Base-by-base conservation (phyloP, 2,113 vertebrate genomes). In the Laticauda colubrina region DNA sequence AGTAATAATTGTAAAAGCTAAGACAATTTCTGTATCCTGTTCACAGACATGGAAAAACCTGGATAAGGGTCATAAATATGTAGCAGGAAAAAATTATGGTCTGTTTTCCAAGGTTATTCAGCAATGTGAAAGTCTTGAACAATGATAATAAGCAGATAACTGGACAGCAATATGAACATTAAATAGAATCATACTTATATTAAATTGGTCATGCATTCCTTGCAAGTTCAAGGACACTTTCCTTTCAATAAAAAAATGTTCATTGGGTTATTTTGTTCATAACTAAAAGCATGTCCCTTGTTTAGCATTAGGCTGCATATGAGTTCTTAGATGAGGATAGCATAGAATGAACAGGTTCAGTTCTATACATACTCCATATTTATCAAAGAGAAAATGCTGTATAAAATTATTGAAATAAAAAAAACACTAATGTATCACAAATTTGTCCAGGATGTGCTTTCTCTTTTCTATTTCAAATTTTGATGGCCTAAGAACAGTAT, bases 81-180 rank as follows among this genome's bases (percentile, higher is more conserved):
- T 89, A 88, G 61, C 34, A 88, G 18, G 18, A 43, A 43, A 53
- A 88, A 69, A 64, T 88, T 57, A 39, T 53, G 48, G 48, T 59
- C 75, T 87, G 5, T 69, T 64, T 92, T 92, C 21, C 61, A 88
- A 88, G 54, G 85, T 81, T 18, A 90, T 51, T 75, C 61, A 54
- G 15, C 14, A 91, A n/a, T 45, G 43, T 43, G 48, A 45, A 54
- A 45, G 87, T 26, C 43, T 14, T 55, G 48, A 88, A 15, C 86
- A 88, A 75, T 88, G 87, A 75, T 53, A 88, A 88, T 92, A 75
- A 92, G 86, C 91, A 88, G 85, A 92, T 88, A 92, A 43, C 57
- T 92, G 23, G 87, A 75, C 75, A 88, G 86, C 34, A 91, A 55
- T 23, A 75, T 75, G 86, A 26, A 43, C 59, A 18, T 54, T 75